Evolutionary conservation across 2,113 vertebrate genomes (phyloP).

Genomic region (Dendrocopos noguchii): DNA sequence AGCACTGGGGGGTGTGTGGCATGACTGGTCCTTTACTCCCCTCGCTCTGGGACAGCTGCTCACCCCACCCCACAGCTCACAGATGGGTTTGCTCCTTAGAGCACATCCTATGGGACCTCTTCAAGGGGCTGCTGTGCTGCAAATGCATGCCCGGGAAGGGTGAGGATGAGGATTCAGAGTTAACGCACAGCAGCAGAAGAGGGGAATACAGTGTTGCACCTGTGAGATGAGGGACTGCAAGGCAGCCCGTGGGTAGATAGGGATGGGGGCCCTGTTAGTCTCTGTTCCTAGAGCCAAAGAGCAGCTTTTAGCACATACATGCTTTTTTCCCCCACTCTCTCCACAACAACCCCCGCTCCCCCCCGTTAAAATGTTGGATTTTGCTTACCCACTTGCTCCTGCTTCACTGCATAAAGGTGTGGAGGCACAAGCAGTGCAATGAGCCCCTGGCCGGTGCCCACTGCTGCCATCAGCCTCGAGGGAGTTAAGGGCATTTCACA

Average conservation of each 20-base stretch:
- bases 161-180: background rate
- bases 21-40: accelerated
- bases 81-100: background rate
- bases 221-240: background rate
- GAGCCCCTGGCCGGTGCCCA: background rate
- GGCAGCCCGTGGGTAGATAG: background rate
- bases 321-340: background rate
- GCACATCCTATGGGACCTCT: background rate
- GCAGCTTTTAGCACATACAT: background rate
- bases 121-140: background rate
- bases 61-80: background rate
- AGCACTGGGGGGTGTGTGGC: accelerated
- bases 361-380: no score
- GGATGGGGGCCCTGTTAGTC: accelerated
- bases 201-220: accelerated
- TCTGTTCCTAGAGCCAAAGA: background rate
- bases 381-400: background rate
- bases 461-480: background rate
- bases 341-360: no score
- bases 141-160: accelerated
- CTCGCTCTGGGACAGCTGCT: accelerated
- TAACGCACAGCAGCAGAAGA: background rate
- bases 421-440: background rate
- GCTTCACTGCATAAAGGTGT: accelerated
- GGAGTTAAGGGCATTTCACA: constrained; percentile 34